Evolutionary conservation across 2,888 invertebrate genomes (phyloP).

Genomic region (Metopia argyrocephala): DNA sequence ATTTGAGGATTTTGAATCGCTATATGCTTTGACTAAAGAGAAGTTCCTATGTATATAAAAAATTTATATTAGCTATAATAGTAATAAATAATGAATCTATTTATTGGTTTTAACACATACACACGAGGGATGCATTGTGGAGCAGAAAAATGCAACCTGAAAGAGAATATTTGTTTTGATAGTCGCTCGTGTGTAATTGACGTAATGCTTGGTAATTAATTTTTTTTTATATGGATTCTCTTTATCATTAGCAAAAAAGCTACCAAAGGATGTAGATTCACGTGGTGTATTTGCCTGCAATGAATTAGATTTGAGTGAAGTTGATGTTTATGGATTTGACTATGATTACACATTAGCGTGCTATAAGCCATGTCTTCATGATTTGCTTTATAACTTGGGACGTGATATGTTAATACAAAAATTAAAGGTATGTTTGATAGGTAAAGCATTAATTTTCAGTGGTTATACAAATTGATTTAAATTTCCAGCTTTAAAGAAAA

Average conservation of each 20-base stretch:
- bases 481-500: no score
- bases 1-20: slow-evolving; percentile 78
- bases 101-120: no score
- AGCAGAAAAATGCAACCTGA: no score
- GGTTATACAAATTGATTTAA: no score
- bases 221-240: slow-evolving; percentile 39
- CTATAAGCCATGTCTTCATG: slow-evolving; percentile 93
- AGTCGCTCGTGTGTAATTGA: no score
- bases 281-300: slow-evolving; percentile 97
- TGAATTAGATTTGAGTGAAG: slow-evolving; percentile 93
- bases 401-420: slow-evolving; percentile 91
- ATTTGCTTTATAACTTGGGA: slow-evolving; percentile 93
- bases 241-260: slow-evolving; percentile 86
- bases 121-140: no score
- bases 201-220: slow-evolving; percentile 17
- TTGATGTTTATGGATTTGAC: slow-evolving; percentile 97
- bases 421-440: slow-evolving; percentile 84
- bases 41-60: slow-evolving; percentile 86
- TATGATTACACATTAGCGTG: slow-evolving; percentile 98
- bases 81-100: no score
- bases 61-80: slow-evolving; percentile 2
- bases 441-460: no score
- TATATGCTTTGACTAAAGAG: slow-evolving; percentile 83
- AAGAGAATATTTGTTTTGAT: no score
- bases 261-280: slow-evolving; percentile 91